phyloP scores from a whole-genome alignment of 2,888 invertebrate species.

The Neoascia interrupta region DNA sequence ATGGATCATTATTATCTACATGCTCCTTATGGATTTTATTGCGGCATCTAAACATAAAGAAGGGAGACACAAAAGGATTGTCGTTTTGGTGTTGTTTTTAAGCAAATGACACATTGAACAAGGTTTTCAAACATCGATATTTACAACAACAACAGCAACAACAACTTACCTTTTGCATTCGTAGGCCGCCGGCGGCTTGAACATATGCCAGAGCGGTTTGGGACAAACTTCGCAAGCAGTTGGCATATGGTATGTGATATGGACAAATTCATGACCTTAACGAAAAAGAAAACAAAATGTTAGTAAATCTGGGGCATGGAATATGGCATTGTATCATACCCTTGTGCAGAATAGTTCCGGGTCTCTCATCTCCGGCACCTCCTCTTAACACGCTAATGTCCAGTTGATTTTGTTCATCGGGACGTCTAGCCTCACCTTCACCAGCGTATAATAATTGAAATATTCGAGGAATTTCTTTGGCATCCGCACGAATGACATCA shows the following conservation, averaged over 20 bases:
- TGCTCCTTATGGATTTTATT: constrained; percentile 99
- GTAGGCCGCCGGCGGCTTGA: constrained; percentile 97
- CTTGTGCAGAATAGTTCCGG: constrained; percentile 79
- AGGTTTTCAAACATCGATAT: too few relatives aligned
- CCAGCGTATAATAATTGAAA: constrained; percentile 98
- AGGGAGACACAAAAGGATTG: constrained; percentile 33
- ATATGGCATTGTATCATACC: constrained; percentile 71
- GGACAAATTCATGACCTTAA: constrained; percentile 94
- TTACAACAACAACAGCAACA: too few relatives aligned
- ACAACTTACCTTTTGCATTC: constrained; percentile 90
- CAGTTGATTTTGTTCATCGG: constrained; percentile 84
- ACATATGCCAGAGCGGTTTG: constrained; percentile 98
- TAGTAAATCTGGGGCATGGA: not conserved
- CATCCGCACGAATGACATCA: constrained; percentile 99
- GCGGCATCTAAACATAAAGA: constrained; percentile 85
- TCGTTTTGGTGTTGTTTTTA: not conserved
- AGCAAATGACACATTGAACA: not conserved
- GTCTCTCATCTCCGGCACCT: constrained; percentile 78
- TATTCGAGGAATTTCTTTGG: constrained; percentile 99
- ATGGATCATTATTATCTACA: constrained; percentile 88
- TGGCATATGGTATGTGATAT: constrained; percentile 98
- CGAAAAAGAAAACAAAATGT: not conserved
- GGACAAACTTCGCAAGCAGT: constrained; percentile 98
- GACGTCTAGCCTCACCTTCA: constrained; percentile 94
- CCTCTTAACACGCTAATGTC: constrained; percentile 82